Conservation (phyloP, 1,140 invertebrate species). For the Bacillus rossius region DNA sequence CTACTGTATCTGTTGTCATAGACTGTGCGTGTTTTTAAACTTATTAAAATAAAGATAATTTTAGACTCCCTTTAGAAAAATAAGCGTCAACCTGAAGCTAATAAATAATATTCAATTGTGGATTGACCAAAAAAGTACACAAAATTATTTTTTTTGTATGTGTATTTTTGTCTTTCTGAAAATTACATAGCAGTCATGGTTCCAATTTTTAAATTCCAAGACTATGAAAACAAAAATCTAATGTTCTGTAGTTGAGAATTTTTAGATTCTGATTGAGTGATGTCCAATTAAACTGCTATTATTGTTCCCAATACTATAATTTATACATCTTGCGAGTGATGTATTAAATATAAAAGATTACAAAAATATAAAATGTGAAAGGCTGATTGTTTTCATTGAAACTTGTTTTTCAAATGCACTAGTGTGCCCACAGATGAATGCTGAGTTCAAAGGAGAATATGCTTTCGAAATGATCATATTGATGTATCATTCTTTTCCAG, state of each 20-base stretch:
- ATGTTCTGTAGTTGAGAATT: constrained; percentile 11
- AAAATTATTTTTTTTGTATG: constrained; percentile 9
- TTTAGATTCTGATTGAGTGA: constrained; percentile 14
- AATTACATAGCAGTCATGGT: constrained; percentile 9
- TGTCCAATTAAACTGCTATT: constrained; percentile 12
- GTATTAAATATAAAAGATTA: constrained; percentile 6
- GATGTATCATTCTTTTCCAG: too few relatives aligned
- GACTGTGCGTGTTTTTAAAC: constrained; percentile 18
- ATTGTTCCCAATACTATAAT: constrained; percentile 15
- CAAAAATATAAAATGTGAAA: background rate
- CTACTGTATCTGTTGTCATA: constrained; percentile 12
- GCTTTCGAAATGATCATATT: too few relatives aligned
- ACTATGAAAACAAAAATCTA: constrained; percentile 10
- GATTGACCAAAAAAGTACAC: constrained; percentile 5
- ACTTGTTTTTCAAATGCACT: too few relatives aligned
- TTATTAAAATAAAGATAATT: constrained; percentile 9
- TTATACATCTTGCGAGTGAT: constrained; percentile 10
- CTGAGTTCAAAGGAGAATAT: too few relatives aligned
- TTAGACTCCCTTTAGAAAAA: constrained; percentile 12
- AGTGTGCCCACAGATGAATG: too few relatives aligned
- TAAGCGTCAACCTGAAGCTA: constrained; percentile 1
- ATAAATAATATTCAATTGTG: constrained; percentile 8
- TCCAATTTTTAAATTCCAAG: constrained; percentile 15
- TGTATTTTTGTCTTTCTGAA: constrained; percentile 14
- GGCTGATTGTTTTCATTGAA: too few relatives aligned